phyloP scores from a whole-genome alignment of 2,888 invertebrate genomes.

The Arctia plantaginis region DNA sequence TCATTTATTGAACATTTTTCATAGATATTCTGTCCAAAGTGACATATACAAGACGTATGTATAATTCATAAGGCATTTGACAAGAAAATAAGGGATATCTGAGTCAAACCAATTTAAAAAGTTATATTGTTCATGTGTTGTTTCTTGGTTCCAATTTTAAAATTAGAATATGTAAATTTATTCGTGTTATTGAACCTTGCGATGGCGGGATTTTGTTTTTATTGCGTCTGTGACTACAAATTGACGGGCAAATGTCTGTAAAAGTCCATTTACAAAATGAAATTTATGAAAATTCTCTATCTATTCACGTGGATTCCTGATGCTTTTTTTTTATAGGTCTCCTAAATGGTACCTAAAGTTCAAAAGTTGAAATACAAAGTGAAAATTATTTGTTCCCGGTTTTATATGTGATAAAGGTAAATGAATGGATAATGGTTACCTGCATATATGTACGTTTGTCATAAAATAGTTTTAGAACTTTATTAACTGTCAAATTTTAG shows the following conservation, averaged over 20 bases:
- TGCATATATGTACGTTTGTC: background rate
- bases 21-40: background rate
- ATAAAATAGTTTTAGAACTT: background rate
- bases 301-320: background rate
- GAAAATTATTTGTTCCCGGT: background rate
- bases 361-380: background rate
- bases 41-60: background rate
- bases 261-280: background rate
- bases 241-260: background rate
- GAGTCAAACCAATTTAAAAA: background rate
- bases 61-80: background rate
- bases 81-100: background rate
- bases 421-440: background rate
- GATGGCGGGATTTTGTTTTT: background rate
- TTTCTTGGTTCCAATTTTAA: background rate
- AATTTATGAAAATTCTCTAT: background rate
- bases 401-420: background rate
- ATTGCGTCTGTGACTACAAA: background rate
- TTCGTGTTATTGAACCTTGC: background rate
- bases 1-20: background rate
- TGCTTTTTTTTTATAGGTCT: background rate
- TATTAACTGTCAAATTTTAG: no score
- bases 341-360: background rate
- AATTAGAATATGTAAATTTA: background rate
- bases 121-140: background rate